phyloP scores from a whole-genome alignment of 2,797 vertebrate species.

The Coracias cyanogaster region DNA sequence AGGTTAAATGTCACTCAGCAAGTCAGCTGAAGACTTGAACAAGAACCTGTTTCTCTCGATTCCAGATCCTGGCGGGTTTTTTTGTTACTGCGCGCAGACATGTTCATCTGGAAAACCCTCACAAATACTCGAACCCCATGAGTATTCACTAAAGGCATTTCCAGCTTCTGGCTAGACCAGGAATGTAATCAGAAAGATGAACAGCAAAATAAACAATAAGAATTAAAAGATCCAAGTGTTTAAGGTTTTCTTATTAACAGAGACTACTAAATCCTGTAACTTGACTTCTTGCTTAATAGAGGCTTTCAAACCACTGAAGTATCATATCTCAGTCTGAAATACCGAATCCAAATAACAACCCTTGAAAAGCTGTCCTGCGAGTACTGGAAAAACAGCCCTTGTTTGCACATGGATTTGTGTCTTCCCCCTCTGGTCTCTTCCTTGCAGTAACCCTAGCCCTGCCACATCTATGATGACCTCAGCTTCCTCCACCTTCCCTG shows the following conservation, averaged over 20 bases:
- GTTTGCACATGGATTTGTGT: not conserved
- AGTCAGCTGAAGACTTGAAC: not conserved
- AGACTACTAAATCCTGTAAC: constrained; percentile 2
- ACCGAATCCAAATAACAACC: not conserved
- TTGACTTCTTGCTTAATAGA: not conserved
- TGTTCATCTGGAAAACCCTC: not conserved
- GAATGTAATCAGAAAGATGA: not conserved
- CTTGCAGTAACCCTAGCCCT: not conserved
- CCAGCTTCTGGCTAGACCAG: not conserved
- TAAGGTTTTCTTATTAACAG: not conserved
- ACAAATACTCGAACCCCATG: not conserved
- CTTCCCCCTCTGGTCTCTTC: not conserved
- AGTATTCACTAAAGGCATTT: constrained; percentile 15
- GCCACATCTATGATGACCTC: not conserved
- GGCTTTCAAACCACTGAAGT: not conserved
- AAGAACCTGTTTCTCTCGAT: not conserved
- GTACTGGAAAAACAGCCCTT: not conserved
- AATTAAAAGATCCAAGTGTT: not conserved
- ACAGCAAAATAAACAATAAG: constrained; percentile 7
- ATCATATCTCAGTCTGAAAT: not conserved
- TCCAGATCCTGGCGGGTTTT: not conserved
- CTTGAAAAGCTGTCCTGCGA: not conserved
- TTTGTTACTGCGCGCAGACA: not conserved
- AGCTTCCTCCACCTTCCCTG: not conserved
- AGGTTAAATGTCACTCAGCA: not conserved